Conservation (phyloP, 2,113 vertebrate genomes). For the Sprattus sprattus region DNA sequence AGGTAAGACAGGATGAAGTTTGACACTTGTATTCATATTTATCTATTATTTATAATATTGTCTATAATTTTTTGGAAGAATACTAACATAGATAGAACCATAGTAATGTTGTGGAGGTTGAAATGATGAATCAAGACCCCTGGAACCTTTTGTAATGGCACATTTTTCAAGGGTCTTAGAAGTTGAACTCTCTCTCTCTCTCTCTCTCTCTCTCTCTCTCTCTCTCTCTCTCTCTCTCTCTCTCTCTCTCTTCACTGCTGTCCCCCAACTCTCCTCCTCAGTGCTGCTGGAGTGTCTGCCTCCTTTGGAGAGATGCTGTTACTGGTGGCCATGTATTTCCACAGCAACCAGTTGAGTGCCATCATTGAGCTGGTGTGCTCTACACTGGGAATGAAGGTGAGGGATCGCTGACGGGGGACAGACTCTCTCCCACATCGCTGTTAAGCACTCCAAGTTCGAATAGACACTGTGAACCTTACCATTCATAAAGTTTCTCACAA, state of each 20-base stretch:
- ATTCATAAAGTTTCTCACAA: no score
- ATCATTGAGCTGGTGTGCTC: conserved; percentile 89
- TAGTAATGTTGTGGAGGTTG: no score
- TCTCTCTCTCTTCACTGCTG: background rate
- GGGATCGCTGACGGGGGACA: conserved; percentile 41
- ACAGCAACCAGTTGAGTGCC: conserved; percentile 78
- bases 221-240: conserved; percentile 31
- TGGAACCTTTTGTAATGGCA: no score
- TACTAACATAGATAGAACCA: no score
- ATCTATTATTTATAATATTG: background rate
- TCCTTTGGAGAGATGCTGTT: conserved; percentile 78
- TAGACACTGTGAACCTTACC: no score
- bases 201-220: conserved; percentile 34
- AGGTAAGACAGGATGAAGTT: conserved; percentile 73
- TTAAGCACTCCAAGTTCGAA: no score
- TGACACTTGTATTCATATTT: background rate
- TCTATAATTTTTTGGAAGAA: no score
- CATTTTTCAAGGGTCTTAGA: background rate
- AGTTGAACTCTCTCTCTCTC: conserved; percentile 36
- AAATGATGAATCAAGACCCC: no score
- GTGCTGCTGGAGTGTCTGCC: conserved; percentile 94
- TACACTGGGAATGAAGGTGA: conserved; percentile 97
- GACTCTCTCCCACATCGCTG: background rate
- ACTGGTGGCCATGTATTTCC: conserved; percentile 5
- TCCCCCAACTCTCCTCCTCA: conserved; percentile 50